These are phyloP conservation scores for Monopterus albus DNA, from an alignment of 2,113 vertebrate species.

Conservation along the genomic window DNA sequence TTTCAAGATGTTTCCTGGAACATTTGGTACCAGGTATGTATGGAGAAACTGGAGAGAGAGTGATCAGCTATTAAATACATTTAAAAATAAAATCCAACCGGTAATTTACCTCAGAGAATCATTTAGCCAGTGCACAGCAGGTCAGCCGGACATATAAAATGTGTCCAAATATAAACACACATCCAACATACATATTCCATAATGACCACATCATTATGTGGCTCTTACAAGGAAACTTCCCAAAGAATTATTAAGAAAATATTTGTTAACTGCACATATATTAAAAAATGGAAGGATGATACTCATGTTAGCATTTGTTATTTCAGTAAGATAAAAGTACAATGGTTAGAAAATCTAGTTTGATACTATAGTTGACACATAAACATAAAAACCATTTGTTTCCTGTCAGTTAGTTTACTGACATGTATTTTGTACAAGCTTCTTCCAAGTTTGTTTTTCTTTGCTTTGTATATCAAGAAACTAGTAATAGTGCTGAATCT, in stretches of 20 bases:
- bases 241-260: background rate
- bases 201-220: background rate
- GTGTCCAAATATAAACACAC: background rate
- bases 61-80: too few species aligned
- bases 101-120: too few species aligned
- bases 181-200: background rate
- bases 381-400: background rate
- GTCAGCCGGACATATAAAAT: background rate
- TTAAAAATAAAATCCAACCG: too few species aligned
- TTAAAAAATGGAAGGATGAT: too few species aligned
- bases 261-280: too few species aligned
- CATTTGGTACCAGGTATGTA: background rate
- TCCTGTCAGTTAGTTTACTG: background rate
- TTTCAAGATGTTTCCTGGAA: background rate
- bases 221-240: background rate
- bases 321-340: too few species aligned
- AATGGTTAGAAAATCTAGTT: background rate
- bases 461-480: slow-evolving; percentile 21
- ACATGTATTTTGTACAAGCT: background rate
- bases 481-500: slow-evolving; percentile 5
- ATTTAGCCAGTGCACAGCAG: too few species aligned
- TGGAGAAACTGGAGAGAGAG: background rate
- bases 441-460: background rate
- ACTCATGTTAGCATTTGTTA: too few species aligned
- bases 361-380: background rate